Evolutionary conservation across 2,113 vertebrate genomes (phyloP), one percentile per base, ranked within the genome.

Genomic region (Melanostigma gelatinosum): DNA sequence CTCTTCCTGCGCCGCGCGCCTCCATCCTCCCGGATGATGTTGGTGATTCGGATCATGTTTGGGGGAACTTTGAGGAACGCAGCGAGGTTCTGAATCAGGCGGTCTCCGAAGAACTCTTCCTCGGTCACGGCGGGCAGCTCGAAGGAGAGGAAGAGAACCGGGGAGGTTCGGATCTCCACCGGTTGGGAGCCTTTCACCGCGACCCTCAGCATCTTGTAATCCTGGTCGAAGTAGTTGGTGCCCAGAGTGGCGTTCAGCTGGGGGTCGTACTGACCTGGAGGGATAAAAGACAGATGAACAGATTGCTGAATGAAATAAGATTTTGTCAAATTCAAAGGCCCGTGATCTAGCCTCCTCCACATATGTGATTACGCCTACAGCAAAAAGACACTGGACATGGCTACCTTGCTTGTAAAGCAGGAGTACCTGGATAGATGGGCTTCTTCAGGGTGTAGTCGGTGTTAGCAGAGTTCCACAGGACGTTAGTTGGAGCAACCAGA

Each of bases 41-140:
- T 96, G 68, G 95, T 95, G 90, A 97, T 82, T 2, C 95, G 94
- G 78, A 97, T 96, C 95, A 96, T 97, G 66, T 88, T 87, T 0
- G 86, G 8, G 1, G 96, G 93, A 77, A 97, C 91, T 44, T 93
- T 95, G 63, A 97, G 93, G 90, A 97, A 96, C 0, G 74, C 0
- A 3, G 96, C 96, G 27, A 97, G 93, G 86, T 97, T 97, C 48
- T n/a, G 87, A 57, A 97, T 76, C 62, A 97, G 93, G 72, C 78
- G 84, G 0, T 85, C 88, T 0, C 93, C 95, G 1, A 96, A 97
- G 87, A 97, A 97, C 72, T 97, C 85, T 0, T 93, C 94, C 63
- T 93, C 94, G 0, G 95, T 96, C 90, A 97, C 80, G 74, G 91
- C 90, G 2, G 97, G 96, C 50, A 97, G 74, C 12, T 94, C 91